Evolutionary conservation across 2,113 vertebrate genomes (phyloP).

Genomic region (Corydoras maculifer): DNA sequence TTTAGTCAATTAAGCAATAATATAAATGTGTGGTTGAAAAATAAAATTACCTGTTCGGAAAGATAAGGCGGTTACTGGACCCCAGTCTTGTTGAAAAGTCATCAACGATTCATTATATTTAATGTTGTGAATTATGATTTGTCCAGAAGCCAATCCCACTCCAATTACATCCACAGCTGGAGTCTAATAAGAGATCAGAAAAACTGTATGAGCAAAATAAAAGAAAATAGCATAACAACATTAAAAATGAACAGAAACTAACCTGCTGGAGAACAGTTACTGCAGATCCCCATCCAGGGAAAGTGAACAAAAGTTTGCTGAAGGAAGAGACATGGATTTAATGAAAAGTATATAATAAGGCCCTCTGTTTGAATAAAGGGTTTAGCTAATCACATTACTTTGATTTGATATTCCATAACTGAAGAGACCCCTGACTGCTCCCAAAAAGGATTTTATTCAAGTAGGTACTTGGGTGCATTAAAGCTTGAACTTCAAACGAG

Average conservation of each 20-base stretch:
- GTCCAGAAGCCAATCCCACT: slow-evolving; percentile 77
- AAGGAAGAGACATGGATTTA: background rate
- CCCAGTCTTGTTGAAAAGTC: slow-evolving; percentile 95
- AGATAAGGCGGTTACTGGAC: slow-evolving; percentile 83
- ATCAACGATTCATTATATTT: slow-evolving; percentile 87
- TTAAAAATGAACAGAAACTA: slow-evolving; percentile 35
- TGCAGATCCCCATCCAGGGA: slow-evolving; percentile 78
- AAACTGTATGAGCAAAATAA: background rate
- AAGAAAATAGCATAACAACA: background rate
- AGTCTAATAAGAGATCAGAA: slow-evolving; percentile 62
- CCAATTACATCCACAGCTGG: slow-evolving; percentile 90
- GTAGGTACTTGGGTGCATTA: slow-evolving; percentile 93
- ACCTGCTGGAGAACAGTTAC: slow-evolving; percentile 82
- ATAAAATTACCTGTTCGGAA: slow-evolving; percentile 82
- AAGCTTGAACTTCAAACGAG: slow-evolving; percentile 77
- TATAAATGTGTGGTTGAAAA: background rate
- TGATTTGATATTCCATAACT: slow-evolving; percentile 95
- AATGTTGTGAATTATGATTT: slow-evolving; percentile 89
- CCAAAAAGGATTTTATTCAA: slow-evolving; percentile 95
- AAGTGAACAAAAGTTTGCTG: slow-evolving; percentile 85
- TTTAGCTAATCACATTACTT: slow-evolving; percentile 68
- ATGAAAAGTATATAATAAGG: background rate
- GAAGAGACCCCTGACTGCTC: slow-evolving; percentile 84
- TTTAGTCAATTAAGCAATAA: too few species aligned
- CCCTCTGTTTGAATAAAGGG: background rate